phyloP scores from a whole-genome alignment of 2,113 vertebrate species.

The Lucifuga dentata region DNA sequence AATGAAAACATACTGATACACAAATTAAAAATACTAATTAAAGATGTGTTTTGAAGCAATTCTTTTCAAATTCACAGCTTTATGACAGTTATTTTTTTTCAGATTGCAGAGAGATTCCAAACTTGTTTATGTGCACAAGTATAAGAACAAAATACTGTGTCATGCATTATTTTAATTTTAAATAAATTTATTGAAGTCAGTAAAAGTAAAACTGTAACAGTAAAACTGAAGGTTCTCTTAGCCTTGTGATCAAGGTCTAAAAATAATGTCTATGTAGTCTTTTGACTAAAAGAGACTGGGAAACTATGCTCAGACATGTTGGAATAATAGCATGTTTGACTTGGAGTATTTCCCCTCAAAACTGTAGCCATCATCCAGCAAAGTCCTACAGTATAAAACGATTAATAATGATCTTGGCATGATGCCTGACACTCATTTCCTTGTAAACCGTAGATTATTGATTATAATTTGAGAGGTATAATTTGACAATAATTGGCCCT shows the following conservation, averaged over 20 bases:
- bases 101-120: background rate
- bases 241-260: background rate
- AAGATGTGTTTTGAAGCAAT: no score
- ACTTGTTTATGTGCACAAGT: background rate
- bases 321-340: slow-evolving; percentile 36
- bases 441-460: slow-evolving; percentile 10
- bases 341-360: slow-evolving; percentile 36
- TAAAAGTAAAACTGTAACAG: no score
- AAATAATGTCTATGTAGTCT: background rate
- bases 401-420: slow-evolving; percentile 29
- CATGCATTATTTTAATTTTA: no score
- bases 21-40: no score
- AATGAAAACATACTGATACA: no score
- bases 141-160: no score
- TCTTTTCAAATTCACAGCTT: no score
- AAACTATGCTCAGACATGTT: slow-evolving; percentile 33
- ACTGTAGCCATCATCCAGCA: slow-evolving; percentile 18
- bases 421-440: slow-evolving; percentile 23
- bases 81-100: background rate
- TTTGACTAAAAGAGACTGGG: background rate
- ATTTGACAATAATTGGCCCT: slow-evolving; percentile 1
- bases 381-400: background rate
- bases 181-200: no score
- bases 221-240: background rate
- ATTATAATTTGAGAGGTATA: slow-evolving; percentile 1